Conservation (phyloP, 2,113 vertebrate genomes). For the Glaucomys volans region DNA sequence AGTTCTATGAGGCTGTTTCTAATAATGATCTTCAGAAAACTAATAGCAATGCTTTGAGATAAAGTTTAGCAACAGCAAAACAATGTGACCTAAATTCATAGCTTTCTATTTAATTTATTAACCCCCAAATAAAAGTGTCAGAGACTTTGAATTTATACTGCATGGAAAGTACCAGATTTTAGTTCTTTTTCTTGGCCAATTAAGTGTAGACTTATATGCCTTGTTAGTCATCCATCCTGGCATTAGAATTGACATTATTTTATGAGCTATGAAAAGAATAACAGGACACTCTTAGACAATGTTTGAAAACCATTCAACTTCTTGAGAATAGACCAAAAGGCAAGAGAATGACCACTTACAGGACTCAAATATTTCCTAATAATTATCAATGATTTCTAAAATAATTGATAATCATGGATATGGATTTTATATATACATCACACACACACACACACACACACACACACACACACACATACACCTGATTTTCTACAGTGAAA, state of each 20-base stretch:
- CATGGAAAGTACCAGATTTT: not conserved
- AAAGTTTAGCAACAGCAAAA: constrained; percentile 54
- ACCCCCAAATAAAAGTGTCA: not conserved
- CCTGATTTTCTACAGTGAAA: not conserved
- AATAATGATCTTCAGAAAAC: constrained; percentile 17
- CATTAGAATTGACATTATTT: constrained; percentile 6
- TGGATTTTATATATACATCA: no score
- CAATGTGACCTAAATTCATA: not conserved
- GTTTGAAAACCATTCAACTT: constrained; percentile 27
- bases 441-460: no score
- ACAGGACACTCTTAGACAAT: not conserved
- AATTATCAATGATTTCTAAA: constrained; percentile 7
- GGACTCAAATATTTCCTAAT: not conserved
- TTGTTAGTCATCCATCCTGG: not conserved
- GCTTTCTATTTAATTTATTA: not conserved
- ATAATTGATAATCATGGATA: constrained; percentile 6
- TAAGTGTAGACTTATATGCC: not conserved
- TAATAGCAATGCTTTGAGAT: constrained; percentile 16
- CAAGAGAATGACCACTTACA: not conserved
- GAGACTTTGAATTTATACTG: not conserved
- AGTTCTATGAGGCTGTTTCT: constrained; percentile 3
- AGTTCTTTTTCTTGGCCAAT: not conserved
- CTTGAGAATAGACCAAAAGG: not conserved
- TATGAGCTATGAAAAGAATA: constrained; percentile 16
- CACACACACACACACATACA: no score